phyloP scores from a whole-genome alignment of 2,888 invertebrate species.

The Notodonta ziczac region DNA sequence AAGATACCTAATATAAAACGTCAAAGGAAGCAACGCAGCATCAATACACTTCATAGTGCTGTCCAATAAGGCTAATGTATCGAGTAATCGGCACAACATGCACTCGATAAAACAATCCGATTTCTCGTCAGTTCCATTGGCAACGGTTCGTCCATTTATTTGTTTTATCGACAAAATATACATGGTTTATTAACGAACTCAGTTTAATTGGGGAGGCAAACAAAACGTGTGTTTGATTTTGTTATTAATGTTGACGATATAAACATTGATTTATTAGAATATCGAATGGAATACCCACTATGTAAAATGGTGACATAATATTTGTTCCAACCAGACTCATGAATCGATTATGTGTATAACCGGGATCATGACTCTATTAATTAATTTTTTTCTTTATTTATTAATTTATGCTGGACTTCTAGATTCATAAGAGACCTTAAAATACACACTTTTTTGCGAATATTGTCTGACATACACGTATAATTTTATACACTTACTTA shows the following conservation, averaged over 20 bases:
- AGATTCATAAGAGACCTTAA: too few relatives aligned
- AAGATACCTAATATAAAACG: background rate
- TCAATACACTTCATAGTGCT: slow-evolving; percentile 15
- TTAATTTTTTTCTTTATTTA: too few relatives aligned
- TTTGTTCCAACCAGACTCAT: too few relatives aligned
- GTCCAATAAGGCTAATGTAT: slow-evolving; percentile 39
- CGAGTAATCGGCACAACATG: slow-evolving; percentile 25
- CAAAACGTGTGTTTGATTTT: slow-evolving; percentile 1
- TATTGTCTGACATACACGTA: too few relatives aligned
- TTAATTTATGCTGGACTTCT: too few relatives aligned
- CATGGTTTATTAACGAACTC: background rate
- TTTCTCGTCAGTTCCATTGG: slow-evolving; percentile 17
- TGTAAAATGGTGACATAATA: too few relatives aligned
- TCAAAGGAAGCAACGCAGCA: background rate
- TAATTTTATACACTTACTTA: too few relatives aligned
- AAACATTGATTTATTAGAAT: too few relatives aligned
- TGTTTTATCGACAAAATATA: slow-evolving; percentile 25
- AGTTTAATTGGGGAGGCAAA: background rate
- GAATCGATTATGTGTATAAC: too few relatives aligned
- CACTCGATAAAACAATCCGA: slow-evolving; percentile 20
- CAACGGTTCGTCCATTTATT: slow-evolving; percentile 18
- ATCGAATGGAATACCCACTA: too few relatives aligned
- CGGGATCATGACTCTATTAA: too few relatives aligned
- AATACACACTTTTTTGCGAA: too few relatives aligned
- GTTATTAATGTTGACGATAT: background rate